Evolutionary conservation across 1,140 invertebrate species (phyloP).

Genomic region (Pachypsylla venusta): DNA sequence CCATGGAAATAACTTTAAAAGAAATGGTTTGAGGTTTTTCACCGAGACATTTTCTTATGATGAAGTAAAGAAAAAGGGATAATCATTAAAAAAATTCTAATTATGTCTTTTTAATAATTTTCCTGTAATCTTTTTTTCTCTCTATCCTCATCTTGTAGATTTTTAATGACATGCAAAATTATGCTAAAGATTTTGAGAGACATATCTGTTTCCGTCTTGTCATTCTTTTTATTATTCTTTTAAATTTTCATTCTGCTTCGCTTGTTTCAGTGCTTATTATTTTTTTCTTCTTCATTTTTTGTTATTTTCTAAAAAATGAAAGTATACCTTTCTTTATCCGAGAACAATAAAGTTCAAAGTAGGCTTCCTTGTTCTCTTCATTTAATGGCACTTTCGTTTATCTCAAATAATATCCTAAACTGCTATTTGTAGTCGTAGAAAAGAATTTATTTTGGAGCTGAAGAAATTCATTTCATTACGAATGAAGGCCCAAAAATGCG

Average conservation of each 20-base stretch:
- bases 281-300: neutral
- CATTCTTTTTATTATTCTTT: neutral
- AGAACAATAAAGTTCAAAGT: no score
- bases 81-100: neutral
- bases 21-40: slow-evolving; percentile 6
- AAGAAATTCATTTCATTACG: no score
- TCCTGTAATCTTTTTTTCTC: neutral
- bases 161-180: neutral
- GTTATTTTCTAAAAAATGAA: neutral
- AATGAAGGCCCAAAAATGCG: no score
- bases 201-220: neutral
- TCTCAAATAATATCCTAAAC: no score
- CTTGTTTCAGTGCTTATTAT: neutral
- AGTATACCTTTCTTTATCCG: no score
- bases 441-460: no score
- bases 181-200: neutral
- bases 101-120: slow-evolving; percentile 7
- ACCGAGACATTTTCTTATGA: neutral
- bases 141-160: neutral
- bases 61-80: neutral
- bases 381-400: no score
- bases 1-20: no score
- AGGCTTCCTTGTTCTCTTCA: no score
- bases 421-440: no score
- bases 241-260: neutral